Base-by-base conservation (phyloP, 2,888 invertebrate species). In the Mythimna lalbum region DNA sequence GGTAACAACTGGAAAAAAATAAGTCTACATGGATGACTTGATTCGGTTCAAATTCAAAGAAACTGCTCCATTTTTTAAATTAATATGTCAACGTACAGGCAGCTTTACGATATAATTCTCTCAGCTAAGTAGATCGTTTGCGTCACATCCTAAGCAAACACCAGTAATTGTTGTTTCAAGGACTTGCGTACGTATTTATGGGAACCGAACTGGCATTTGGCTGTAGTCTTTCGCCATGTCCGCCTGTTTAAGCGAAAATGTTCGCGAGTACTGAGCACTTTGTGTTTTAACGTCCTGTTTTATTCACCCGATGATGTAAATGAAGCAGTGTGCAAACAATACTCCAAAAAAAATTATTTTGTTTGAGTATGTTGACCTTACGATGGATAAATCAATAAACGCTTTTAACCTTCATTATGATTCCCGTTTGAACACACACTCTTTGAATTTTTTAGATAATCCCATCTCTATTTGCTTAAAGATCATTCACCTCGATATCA, bases 121-220 rank as follows among this genome's bases (percentile, higher is more conserved):
- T 52, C 75, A 52, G 50, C 21, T 36, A 68, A 27, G 57, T 82
- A 78, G 68, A 43, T 23, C 63, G 78, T 65, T 67, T 63, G 68
- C 82, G 84, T 78, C 86, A 82, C 80, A 60, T 69, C 73, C 78
- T 68, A 71, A 73, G 66, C 56, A 74, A 79, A 73, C 69, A 67
- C 39, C 47, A 61, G 71, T 78, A 57, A 79, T 80, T 76, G 83
- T 83, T 77, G 63, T 65, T 80, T 69, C 86, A 84, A 84, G 84
- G 86, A 63, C 74, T 72, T n/a, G 64, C 49, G 60, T 39, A 65
- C 71, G 49, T 84, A 72, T 86, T 84, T 82, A 82, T 78, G 84
- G 82, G 73, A 69, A 33, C 69, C 36, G 43, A 52, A 66, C 36
- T 55, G 60, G 63, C 77, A 68, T 79, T 80, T 84, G 84, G 76